phyloP scores from a whole-genome alignment of 2,113 vertebrate genomes.

The Megalops atlanticus region DNA sequence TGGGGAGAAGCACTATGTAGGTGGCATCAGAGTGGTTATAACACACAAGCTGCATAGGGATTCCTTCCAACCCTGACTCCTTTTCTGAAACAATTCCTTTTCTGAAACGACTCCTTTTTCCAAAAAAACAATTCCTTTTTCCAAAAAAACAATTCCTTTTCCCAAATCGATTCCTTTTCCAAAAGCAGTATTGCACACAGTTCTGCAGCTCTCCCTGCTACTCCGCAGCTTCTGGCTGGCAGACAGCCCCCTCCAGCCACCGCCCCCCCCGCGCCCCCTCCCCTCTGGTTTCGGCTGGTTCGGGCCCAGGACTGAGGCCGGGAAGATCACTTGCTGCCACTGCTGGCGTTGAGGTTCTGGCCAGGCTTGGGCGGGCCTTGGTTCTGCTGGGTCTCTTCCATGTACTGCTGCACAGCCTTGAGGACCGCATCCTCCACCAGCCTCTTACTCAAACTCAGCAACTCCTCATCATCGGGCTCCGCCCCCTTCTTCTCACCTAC shows the following conservation, averaged over 20 bases:
- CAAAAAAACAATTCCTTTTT: no score
- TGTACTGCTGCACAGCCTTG: slow-evolving; percentile 84
- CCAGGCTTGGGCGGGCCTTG: slow-evolving; percentile 57
- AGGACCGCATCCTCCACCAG: slow-evolving; percentile 86
- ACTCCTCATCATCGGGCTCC: slow-evolving; percentile 83
- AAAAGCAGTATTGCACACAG: no score
- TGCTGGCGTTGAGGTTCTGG: slow-evolving; percentile 56
- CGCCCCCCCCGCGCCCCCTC: not conserved
- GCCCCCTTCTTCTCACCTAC: slow-evolving; percentile 77
- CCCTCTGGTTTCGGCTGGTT: not conserved
- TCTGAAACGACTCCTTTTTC: not conserved
- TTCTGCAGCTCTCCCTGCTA: not conserved
- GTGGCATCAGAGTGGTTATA: not conserved
- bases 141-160: no score
- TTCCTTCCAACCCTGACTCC: not conserved
- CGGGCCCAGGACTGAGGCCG: slow-evolving; percentile 12
- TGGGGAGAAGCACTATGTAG: not conserved
- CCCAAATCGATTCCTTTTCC: no score
- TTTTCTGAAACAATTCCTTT: no score
- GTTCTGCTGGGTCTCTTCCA: slow-evolving; percentile 84
- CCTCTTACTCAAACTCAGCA: slow-evolving; percentile 83
- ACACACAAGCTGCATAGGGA: slow-evolving; percentile 12
- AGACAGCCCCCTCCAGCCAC: not conserved
- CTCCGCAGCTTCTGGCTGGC: slow-evolving; percentile 8
- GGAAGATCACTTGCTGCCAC: slow-evolving; percentile 61